Percentiles rank a stretch among this genome's conserved stretches.
Evolutionary conservation across 2,888 invertebrate genomes (phyloP).

Genomic region (Bugulina stolonifera): DNA sequence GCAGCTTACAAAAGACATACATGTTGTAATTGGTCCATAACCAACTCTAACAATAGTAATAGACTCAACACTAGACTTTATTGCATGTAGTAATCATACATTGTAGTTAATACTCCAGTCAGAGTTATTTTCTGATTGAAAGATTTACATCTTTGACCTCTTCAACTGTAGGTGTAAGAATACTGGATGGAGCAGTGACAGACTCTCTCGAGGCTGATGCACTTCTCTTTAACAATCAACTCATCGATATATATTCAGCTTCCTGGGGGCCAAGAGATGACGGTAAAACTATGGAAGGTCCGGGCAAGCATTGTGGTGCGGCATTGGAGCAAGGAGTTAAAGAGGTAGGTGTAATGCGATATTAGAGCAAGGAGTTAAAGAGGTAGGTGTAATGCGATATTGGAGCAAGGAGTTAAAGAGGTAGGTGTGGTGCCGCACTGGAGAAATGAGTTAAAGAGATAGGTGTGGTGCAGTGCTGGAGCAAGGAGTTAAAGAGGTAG

Average conservation of each 20-base stretch:
- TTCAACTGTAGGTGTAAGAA: constrained; percentile 40
- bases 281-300: constrained; percentile 79
- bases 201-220: constrained; percentile 48
- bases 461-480: background rate
- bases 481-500: background rate
- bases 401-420: background rate
- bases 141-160: background rate
- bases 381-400: background rate
- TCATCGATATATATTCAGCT: constrained; percentile 49
- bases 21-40: too few species aligned
- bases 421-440: constrained; percentile 60
- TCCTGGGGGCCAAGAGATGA: constrained; percentile 76
- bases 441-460: constrained; percentile 58
- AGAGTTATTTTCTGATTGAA: too few species aligned
- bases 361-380: background rate
- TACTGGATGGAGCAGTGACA: constrained; percentile 50
- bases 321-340: constrained; percentile 70
- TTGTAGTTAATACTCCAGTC: background rate
- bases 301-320: constrained; percentile 68
- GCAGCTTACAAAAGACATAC: too few species aligned
- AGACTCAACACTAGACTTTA: background rate
- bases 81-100: background rate
- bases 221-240: constrained; percentile 39
- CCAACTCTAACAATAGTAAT: too few species aligned
- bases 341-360: constrained; percentile 58